Evolutionary conservation across 2,797 vertebrate species (phyloP).

Genomic region (Myotis planiceps): DNA sequence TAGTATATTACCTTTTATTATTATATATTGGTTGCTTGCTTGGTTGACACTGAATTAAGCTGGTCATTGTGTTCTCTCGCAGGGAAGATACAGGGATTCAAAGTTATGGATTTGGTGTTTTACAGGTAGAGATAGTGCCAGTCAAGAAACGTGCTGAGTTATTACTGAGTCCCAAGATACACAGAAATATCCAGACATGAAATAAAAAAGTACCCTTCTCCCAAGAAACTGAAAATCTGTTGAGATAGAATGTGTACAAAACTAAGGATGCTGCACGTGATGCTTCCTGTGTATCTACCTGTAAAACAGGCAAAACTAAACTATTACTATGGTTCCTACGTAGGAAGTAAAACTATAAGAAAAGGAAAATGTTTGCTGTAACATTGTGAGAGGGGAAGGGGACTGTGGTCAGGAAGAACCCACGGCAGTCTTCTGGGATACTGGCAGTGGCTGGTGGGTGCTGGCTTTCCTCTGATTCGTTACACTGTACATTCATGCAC

Average conservation of each 20-base stretch:
- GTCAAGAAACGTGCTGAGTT: neutral
- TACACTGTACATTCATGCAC: neutral
- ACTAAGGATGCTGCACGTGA: neutral
- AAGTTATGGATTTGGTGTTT: neutral
- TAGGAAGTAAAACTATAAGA: neutral
- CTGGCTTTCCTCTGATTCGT: neutral
- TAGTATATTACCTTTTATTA: too few relatives aligned
- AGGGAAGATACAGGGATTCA: neutral
- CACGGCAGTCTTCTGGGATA: neutral
- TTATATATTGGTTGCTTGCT: neutral
- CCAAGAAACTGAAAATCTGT: neutral
- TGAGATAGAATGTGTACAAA: neutral
- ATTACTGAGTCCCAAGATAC: neutral
- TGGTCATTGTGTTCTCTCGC: neutral
- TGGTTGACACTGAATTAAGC: neutral
- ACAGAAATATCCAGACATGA: slow-evolving; percentile 4
- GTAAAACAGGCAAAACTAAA: neutral
- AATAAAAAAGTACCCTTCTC: neutral
- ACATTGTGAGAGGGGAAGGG: neutral
- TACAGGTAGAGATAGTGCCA: neutral
- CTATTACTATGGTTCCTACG: neutral
- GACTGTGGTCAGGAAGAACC: neutral
- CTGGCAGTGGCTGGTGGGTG: neutral
- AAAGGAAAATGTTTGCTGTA: neutral
- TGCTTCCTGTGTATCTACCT: neutral